These are phyloP conservation scores for Drosophila rubida DNA, from an alignment of 2,888 invertebrate genomes.

Conservation along the genomic window DNA sequence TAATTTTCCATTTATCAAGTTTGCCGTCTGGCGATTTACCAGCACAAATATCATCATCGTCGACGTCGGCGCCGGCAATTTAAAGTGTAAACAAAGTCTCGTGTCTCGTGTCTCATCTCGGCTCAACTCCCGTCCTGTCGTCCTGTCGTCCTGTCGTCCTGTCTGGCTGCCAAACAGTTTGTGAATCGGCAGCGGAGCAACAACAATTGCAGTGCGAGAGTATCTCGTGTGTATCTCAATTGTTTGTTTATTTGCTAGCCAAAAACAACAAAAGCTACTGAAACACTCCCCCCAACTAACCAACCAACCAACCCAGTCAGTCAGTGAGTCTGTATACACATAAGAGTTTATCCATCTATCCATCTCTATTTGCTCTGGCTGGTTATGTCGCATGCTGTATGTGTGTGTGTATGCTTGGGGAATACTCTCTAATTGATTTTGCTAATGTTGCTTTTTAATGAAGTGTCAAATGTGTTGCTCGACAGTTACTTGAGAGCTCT, in stretches of 20 bases:
- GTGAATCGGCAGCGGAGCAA: slow-evolving; percentile 59
- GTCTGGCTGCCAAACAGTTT: slow-evolving; percentile 69
- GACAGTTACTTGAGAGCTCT: slow-evolving; percentile 21
- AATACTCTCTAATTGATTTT: slow-evolving; percentile 76
- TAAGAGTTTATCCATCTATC: slow-evolving; percentile 24
- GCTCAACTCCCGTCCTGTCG: slow-evolving; percentile 14
- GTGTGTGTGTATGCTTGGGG: slow-evolving; percentile 54
- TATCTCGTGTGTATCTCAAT: slow-evolving; percentile 63
- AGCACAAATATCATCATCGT: slow-evolving; percentile 60
- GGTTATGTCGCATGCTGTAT: slow-evolving; percentile 39
- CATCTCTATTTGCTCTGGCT: slow-evolving; percentile 45
- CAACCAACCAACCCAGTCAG: too few relatives aligned
- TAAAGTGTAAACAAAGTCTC: slow-evolving; percentile 75
- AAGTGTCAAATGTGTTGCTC: slow-evolving; percentile 74
- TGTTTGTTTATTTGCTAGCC: slow-evolving; percentile 77
- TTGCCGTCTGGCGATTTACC: slow-evolving; percentile 54
- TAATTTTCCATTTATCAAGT: slow-evolving; percentile 68
- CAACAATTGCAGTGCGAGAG: slow-evolving; percentile 48
- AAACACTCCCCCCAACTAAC: slow-evolving; percentile 31
- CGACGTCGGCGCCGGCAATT: slow-evolving; percentile 69
- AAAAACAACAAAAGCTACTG: slow-evolving; percentile 68
- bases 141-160: slow-evolving; percentile 11
- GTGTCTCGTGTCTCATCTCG: slow-evolving; percentile 16
- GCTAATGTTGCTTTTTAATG: slow-evolving; percentile 80
- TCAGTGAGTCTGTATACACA: slow-evolving; percentile 1